phyloP scores from a whole-genome alignment of 2,888 invertebrate species.

The Melolontha melolontha region DNA sequence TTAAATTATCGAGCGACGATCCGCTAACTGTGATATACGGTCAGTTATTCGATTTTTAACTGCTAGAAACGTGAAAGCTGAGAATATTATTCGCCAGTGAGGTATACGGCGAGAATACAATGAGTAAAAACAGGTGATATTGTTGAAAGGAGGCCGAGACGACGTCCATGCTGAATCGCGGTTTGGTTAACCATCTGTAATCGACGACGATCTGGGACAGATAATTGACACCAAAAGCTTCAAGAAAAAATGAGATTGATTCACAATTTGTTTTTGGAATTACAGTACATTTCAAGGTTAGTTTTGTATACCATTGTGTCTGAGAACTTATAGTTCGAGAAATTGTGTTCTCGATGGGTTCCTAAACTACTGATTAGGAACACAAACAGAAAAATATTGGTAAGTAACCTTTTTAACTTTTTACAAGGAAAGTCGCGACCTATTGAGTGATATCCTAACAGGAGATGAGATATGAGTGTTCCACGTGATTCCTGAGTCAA shows the following conservation, averaged over 20 bases:
- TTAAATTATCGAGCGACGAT: too few relatives aligned
- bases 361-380: constrained; percentile 13
- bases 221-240: background rate
- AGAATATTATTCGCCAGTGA: too few relatives aligned
- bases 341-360: constrained; percentile 16
- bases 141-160: too few relatives aligned
- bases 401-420: constrained; percentile 4
- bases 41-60: too few relatives aligned
- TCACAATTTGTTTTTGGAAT: constrained; percentile 6
- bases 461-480: constrained; percentile 12
- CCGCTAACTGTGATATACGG: too few relatives aligned
- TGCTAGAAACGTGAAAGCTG: too few relatives aligned
- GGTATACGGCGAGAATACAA: too few relatives aligned
- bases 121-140: too few relatives aligned
- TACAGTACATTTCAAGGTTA: background rate
- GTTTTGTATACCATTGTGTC: constrained; percentile 13
- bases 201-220: background rate
- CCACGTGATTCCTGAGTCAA: constrained; percentile 12
- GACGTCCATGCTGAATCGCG: too few relatives aligned
- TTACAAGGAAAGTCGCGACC: constrained; percentile 17
- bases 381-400: constrained; percentile 2
- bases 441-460: too few relatives aligned
- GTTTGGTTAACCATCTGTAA: too few relatives aligned
- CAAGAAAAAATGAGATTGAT: background rate
- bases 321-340: constrained; percentile 4